phyloP scores from a whole-genome alignment of 2,888 invertebrate genomes.

The Caenorhabditis wallacei region DNA sequence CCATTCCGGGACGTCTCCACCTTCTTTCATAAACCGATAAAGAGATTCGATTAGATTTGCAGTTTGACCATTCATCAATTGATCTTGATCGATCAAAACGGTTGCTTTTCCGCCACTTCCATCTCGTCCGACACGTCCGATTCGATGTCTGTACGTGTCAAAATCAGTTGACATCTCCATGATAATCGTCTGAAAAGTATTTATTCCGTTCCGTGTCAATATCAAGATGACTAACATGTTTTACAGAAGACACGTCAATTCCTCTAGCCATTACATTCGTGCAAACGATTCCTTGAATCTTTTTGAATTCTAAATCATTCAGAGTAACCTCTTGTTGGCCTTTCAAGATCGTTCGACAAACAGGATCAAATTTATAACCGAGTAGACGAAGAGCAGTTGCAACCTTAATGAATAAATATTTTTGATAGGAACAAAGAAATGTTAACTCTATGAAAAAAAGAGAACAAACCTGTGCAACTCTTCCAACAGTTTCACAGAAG shows the following conservation, averaged over 20 bases:
- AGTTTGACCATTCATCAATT: not conserved
- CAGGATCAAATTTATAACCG: constrained; percentile 56
- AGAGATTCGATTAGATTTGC: constrained; percentile 17
- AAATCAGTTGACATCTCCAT: constrained; percentile 59
- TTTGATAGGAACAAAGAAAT: no score
- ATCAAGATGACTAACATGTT: constrained; percentile 43
- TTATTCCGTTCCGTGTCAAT: no score
- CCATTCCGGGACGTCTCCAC: constrained; percentile 30
- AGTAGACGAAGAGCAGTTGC: constrained; percentile 24
- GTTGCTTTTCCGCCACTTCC: constrained; percentile 55
- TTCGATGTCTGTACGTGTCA: constrained; percentile 52
- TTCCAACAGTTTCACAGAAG: constrained; percentile 47
- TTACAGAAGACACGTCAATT: constrained; percentile 49
- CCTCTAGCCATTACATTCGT: constrained; percentile 65
- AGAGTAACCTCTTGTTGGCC: constrained; percentile 24
- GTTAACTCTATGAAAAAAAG: not conserved
- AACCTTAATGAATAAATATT: constrained; percentile 5
- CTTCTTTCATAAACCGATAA: constrained; percentile 13
- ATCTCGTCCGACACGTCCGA: constrained; percentile 61
- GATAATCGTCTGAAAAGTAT: constrained; percentile 48
- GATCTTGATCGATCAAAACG: constrained; percentile 24
- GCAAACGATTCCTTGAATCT: constrained; percentile 59
- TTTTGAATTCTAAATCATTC: constrained; percentile 24
- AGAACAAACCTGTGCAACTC: constrained; percentile 20
- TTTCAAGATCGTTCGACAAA: constrained; percentile 34